Conservation (phyloP, 2,797 vertebrate species). For the Tarsius wallacei region DNA sequence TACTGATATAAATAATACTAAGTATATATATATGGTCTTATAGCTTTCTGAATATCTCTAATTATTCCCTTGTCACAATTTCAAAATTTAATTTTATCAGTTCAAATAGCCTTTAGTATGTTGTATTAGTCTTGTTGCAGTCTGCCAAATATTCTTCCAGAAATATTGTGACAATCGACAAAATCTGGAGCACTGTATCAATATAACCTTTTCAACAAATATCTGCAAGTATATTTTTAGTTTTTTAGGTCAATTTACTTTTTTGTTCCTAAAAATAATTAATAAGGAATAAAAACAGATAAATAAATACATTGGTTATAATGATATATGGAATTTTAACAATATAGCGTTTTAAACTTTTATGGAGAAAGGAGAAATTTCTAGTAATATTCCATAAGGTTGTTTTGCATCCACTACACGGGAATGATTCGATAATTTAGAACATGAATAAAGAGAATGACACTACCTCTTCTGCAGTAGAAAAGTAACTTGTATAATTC, state of each 20-base stretch:
- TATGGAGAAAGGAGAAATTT: not conserved
- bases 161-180: not conserved
- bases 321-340: not conserved
- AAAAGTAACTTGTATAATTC: not conserved
- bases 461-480: not conserved
- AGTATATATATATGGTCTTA: not conserved
- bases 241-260: not conserved
- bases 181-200: not conserved
- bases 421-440: not conserved
- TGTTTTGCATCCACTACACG: not conserved
- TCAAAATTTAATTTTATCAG: not conserved
- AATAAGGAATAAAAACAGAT: not conserved
- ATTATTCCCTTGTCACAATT: not conserved
- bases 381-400: not conserved
- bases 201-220: not conserved
- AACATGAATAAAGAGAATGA: not conserved
- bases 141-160: not conserved
- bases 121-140: not conserved
- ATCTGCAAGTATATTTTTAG: not conserved
- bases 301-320: not conserved
- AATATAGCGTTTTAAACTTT: not conserved
- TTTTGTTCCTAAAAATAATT: not conserved
- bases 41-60: slow-evolving; percentile 4
- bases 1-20: not conserved
- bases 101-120: not conserved